These are phyloP conservation scores for Characodon lateralis DNA, from an alignment of 2,797 vertebrate species.

Conservation along the genomic window DNA sequence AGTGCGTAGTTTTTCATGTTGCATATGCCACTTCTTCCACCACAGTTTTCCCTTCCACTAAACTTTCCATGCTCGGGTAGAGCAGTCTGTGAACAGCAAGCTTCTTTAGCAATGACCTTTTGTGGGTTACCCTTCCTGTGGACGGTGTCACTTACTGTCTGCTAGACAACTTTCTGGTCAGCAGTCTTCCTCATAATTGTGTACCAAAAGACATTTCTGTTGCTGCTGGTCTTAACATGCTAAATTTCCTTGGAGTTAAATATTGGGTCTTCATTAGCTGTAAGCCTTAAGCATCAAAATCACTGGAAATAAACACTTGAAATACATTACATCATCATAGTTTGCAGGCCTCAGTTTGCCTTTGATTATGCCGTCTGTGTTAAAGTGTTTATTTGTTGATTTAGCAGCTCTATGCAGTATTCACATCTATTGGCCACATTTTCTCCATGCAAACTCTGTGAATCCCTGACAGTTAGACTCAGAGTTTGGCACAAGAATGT, in stretches of 20 bases:
- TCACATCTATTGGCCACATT: conserved; percentile 47
- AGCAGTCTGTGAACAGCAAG: background rate
- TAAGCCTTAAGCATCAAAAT: background rate
- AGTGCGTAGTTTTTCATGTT: background rate
- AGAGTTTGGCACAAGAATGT: conserved; percentile 10
- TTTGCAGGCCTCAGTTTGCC: conserved; percentile 15
- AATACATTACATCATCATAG: background rate
- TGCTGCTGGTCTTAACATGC: background rate
- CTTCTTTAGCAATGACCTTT: background rate
- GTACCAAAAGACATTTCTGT: background rate
- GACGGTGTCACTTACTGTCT: background rate
- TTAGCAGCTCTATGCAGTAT: conserved; percentile 56
- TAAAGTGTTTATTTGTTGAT: conserved; percentile 51
- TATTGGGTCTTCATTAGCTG: background rate
- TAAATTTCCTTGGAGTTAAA: background rate
- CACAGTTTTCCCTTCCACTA: background rate
- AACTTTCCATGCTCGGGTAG: background rate
- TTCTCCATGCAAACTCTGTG: conserved; percentile 20
- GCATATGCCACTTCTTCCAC: background rate
- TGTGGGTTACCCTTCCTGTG: background rate
- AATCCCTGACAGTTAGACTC: conserved; percentile 28
- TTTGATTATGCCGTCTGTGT: conserved; percentile 23
- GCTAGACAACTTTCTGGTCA: background rate
- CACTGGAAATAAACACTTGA: background rate
- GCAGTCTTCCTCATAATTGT: background rate